Base-by-base conservation (phyloP, 2,888 invertebrate species). In the Nesidiocoris tenuis region DNA sequence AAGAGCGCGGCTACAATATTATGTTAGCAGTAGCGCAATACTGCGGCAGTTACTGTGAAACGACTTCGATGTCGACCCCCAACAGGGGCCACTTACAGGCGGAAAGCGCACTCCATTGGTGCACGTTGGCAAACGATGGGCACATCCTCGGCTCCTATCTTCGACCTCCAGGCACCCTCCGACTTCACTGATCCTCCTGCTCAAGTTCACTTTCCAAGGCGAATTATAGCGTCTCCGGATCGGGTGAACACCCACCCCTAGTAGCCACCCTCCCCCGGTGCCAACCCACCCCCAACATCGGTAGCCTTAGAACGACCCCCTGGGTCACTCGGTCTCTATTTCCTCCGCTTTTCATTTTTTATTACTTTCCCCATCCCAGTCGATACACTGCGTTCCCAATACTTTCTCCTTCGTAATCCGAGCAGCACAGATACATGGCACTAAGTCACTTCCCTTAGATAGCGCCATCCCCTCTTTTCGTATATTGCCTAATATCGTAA, bases 401-500 rank as follows among this genome's bases (percentile, higher is more conserved):
- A 39, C 21, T 54, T 54, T 19, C 1, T 17, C 2, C 65, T 1
- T 1, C 55, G 19, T 56, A 67, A 67, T 67, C 67, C 67, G 55
- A 55, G 55, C 65, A 55, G 5, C 39, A 55, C 67, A 67, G 67
- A 67, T 67, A 67, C 67, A 67, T 39, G 55, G 55, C 67, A 67
- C 54, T 67, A 67, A 67, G 67, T 67, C 67, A 67, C 67, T 56
- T 39, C 12, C 39, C 12, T 65, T 22, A 67, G 67, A 67, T 67
- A 67, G 55, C 67, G 55, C 23, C 12, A 12, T 39, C 12, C 39
- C 39, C 39, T 12, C 39, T 39, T 39, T 39, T 39, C 67, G 18
- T 54, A 67, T 67, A 67, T 67, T 67, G 67, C 67, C 54, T 67
- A 67, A 67, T 67, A 67, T 67, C 67, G 55, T 67, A 67, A 67